Conservation (phyloP, 1,140 invertebrate species). For the Plutomurus gul region DNA sequence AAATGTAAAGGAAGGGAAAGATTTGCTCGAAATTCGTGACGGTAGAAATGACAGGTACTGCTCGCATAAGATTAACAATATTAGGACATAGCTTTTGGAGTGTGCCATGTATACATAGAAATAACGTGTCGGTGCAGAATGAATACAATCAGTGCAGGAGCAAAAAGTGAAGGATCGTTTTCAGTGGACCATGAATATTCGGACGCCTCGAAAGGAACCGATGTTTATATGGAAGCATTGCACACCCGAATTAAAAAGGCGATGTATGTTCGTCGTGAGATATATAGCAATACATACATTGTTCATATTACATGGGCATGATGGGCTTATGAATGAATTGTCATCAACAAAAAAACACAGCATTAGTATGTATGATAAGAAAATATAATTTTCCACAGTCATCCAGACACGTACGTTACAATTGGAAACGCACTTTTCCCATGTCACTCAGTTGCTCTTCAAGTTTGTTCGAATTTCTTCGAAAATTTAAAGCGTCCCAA, state of each 20-base stretch:
- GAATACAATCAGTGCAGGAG: neutral
- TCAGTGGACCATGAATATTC: neutral
- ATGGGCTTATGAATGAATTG: neutral
- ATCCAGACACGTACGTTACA: slow-evolving; percentile 29
- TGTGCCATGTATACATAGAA: neutral
- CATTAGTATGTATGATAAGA: neutral
- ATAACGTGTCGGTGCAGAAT: neutral
- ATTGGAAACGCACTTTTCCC: slow-evolving; percentile 34
- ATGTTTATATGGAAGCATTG: neutral
- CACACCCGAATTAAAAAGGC: slow-evolving; percentile 24
- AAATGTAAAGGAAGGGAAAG: too few relatives aligned
- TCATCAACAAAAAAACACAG: neutral
- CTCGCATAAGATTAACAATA: too few relatives aligned
- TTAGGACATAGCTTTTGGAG: too few relatives aligned
- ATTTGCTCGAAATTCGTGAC: too few relatives aligned
- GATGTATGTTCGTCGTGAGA: slow-evolving; percentile 28
- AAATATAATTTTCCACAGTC: neutral
- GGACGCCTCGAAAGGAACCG: neutral
- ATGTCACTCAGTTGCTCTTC: slow-evolving; percentile 34
- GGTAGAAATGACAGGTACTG: too few relatives aligned
- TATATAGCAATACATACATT: neutral
- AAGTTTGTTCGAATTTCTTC: slow-evolving; percentile 29
- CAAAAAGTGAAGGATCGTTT: neutral
- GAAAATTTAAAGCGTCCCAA: slow-evolving; percentile 23
- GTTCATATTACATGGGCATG: too few relatives aligned